Conservation (phyloP, 2,888 invertebrate genomes). For the Caenorhabditis japonica region DNA sequence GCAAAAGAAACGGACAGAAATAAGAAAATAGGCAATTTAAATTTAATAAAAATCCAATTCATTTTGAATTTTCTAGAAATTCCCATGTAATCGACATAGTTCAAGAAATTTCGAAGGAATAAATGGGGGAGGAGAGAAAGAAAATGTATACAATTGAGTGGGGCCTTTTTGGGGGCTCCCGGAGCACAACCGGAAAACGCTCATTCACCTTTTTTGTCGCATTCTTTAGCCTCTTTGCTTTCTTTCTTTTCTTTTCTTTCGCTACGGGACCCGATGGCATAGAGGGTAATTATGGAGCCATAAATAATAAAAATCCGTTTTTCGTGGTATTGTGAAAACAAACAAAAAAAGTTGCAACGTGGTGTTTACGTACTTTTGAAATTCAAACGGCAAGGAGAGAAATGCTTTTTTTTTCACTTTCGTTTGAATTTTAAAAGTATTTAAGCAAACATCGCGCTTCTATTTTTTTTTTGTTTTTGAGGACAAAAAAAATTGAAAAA, state of each 20-base stretch:
- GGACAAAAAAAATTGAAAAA: not conserved
- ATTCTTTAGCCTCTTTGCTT: slow-evolving; percentile 16
- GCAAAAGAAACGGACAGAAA: not conserved
- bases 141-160: slow-evolving; percentile 36
- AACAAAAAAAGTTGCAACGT: too few relatives aligned
- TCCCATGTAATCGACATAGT: not conserved
- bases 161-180: not conserved
- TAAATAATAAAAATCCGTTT: too few relatives aligned
- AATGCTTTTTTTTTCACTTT: too few relatives aligned
- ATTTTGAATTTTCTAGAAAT: not conserved
- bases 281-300: not conserved
- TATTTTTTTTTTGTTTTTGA: too few relatives aligned
- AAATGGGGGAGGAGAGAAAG: too few relatives aligned
- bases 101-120: not conserved
- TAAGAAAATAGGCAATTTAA: not conserved
- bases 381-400: too few relatives aligned
- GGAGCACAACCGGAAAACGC: slow-evolving; percentile 36
- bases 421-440: too few relatives aligned
- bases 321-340: too few relatives aligned
- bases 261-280: not conserved
- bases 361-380: too few relatives aligned
- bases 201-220: slow-evolving; percentile 51
- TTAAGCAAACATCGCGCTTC: too few relatives aligned
- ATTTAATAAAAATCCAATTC: not conserved
- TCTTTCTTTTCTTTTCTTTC: slow-evolving; percentile 1